Evolutionary conservation across 2,113 vertebrate species (phyloP).

Genomic region (Percopsis transmontana): DNA sequence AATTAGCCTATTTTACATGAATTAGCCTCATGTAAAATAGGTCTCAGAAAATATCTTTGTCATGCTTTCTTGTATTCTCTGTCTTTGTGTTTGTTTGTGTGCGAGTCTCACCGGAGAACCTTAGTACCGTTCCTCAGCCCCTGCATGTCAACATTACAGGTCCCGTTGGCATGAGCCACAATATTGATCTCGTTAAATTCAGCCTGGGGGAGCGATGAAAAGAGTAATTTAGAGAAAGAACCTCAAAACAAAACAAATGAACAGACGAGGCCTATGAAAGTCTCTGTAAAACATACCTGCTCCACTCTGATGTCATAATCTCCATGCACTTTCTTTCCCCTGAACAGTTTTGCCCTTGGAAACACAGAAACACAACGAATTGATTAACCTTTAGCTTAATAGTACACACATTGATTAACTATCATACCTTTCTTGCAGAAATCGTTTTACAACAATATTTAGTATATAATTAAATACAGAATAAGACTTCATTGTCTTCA

Average conservation of each 20-base stretch:
- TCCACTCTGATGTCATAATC: constrained; percentile 96
- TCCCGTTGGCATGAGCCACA: constrained; percentile 89
- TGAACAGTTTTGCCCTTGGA: constrained; percentile 90
- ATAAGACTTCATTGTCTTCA: constrained; percentile 6
- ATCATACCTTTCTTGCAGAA: background rate
- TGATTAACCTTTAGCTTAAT: background rate
- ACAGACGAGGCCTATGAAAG: background rate
- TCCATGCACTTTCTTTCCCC: constrained; percentile 90
- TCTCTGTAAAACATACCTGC: constrained; percentile 80
- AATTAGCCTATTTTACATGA: background rate
- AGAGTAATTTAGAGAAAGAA: background rate
- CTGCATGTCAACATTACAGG: constrained; percentile 87
- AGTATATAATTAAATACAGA: background rate
- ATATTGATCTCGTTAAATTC: constrained; percentile 93
- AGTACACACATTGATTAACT: background rate
- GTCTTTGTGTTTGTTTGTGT: background rate
- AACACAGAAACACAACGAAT: constrained; percentile 36
- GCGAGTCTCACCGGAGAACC: constrained; percentile 82
- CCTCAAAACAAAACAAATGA: background rate
- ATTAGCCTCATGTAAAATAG: background rate
- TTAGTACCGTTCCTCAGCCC: constrained; percentile 86
- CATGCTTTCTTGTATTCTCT: constrained; percentile 3
- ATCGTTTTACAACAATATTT: background rate
- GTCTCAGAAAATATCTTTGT: background rate
- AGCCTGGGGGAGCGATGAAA: constrained; percentile 74